Base-by-base conservation (phyloP, 2,113 vertebrate species). In the Pycnonotus jocosus region DNA sequence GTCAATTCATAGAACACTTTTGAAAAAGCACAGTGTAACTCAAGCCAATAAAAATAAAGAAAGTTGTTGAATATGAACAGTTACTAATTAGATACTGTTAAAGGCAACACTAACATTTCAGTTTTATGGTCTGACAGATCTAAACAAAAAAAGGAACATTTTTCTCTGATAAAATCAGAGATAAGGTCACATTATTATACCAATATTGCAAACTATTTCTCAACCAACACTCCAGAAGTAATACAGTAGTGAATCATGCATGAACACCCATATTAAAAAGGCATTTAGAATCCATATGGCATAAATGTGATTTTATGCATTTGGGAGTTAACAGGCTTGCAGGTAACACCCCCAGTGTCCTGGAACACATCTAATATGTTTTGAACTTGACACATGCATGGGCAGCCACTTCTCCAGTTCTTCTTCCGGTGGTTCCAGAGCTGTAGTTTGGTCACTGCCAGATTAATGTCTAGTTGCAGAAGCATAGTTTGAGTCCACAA, bases 71-170 rank as follows among this genome's bases (percentile, higher is more conserved):
- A 64, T 90, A 90, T 2, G 6, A 97, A 94, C 42, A 69, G 71
- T 90, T 93, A 94, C 85, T 97, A 96, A 96, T 94, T 97, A 88
- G 44, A 69, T 95, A 90, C 61, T 94, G 35, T 95, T 95, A 92
- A 96, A 95, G 71, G 30, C 14, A 25, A 89, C 94, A 95, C 72
- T 88, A 96, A 72, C 45, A 91, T 84, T 95, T 95, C 84, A 78
- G 70, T 82, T 96, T 96, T 93, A 96, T 73, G 65, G 61, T 61
- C 38, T 81, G 66, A 85, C 40, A 94, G 94, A 92, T 94, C 25
- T 22, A 72, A 84, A 71, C 72, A 5, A 23, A 23, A 20, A 23
- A 25, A 25, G 0, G 5, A 83, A 17, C 72, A 76, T 16, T 44
- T 18, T 25, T 31, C 17, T 31, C 48, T 88, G 57, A 44, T 31